Conservation (phyloP, 2,888 invertebrate genomes). For the Eustalomyia histrio region DNA sequence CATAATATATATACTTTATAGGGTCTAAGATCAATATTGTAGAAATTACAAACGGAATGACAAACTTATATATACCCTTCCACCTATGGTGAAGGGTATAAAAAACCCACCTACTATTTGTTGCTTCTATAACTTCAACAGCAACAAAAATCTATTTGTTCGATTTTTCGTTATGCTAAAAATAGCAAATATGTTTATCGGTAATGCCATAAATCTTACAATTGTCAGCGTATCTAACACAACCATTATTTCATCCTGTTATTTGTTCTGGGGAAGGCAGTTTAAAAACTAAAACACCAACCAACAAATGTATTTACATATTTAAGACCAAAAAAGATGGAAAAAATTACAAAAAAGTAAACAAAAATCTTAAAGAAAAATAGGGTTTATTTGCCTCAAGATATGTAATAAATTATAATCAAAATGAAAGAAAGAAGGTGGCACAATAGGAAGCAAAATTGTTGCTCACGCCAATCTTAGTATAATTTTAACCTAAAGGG, state of each 20-base stretch:
- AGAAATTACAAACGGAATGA: too few relatives aligned
- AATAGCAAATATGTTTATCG: slow-evolving; percentile 38
- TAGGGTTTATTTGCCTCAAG: slow-evolving; percentile 31
- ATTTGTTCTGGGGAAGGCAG: background rate
- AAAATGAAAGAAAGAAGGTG: slow-evolving; percentile 21
- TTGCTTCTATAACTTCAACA: slow-evolving; percentile 30
- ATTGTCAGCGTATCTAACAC: slow-evolving; percentile 59
- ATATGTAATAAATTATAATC: slow-evolving; percentile 57
- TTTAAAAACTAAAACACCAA: background rate
- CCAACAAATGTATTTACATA: slow-evolving; percentile 38
- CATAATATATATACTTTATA: too few relatives aligned
- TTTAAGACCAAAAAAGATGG: background rate
- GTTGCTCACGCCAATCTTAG: slow-evolving; percentile 39
- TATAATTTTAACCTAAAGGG: background rate
- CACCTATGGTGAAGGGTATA: too few relatives aligned
- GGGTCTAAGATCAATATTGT: too few relatives aligned
- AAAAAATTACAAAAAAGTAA: slow-evolving; percentile 17
- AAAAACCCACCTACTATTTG: slow-evolving; percentile 22
- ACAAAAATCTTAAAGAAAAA: slow-evolving; percentile 19
- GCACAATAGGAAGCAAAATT: slow-evolving; percentile 35
- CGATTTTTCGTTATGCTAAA: slow-evolving; percentile 14
- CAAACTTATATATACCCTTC: too few relatives aligned
- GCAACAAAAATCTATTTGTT: slow-evolving; percentile 25
- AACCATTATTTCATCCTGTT: slow-evolving; percentile 36
- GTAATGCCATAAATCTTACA: slow-evolving; percentile 52